These are phyloP conservation scores for Sepiola atlantica DNA, from an alignment of 2,888 invertebrate species.

Conservation along the genomic window DNA sequence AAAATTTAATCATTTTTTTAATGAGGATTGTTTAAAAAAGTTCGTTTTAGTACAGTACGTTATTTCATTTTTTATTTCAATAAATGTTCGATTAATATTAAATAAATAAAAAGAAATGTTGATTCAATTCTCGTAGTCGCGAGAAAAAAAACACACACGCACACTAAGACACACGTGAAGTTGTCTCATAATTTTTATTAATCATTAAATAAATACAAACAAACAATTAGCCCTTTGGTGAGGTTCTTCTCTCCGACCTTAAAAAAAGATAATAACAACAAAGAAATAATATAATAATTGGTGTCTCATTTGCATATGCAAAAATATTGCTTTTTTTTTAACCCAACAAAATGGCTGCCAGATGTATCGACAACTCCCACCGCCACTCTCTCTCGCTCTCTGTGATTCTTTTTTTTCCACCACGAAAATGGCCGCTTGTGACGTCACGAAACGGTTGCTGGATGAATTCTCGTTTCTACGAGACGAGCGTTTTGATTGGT, in stretches of 20 bases:
- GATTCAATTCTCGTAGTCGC: no score
- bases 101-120: no score
- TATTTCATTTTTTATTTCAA: no score
- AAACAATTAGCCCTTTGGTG: background rate
- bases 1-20: no score
- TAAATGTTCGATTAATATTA: no score
- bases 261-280: background rate
- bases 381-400: no score
- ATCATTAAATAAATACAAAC: background rate
- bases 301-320: constrained; percentile 7
- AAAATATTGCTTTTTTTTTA: no score
- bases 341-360: background rate
- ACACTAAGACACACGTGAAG: background rate
- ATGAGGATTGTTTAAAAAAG: no score
- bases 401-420: background rate
- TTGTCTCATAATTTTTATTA: background rate
- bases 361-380: background rate
- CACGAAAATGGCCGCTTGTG: background rate
- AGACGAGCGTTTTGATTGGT: background rate
- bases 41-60: no score
- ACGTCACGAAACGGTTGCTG: background rate
- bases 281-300: background rate
- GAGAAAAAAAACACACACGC: no score
- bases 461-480: background rate
- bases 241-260: background rate